Evolutionary conservation across 2,797 vertebrate species (phyloP), one percentile per base, ranked within the genome.

Genomic region (Tenualosa ilisha): DNA sequence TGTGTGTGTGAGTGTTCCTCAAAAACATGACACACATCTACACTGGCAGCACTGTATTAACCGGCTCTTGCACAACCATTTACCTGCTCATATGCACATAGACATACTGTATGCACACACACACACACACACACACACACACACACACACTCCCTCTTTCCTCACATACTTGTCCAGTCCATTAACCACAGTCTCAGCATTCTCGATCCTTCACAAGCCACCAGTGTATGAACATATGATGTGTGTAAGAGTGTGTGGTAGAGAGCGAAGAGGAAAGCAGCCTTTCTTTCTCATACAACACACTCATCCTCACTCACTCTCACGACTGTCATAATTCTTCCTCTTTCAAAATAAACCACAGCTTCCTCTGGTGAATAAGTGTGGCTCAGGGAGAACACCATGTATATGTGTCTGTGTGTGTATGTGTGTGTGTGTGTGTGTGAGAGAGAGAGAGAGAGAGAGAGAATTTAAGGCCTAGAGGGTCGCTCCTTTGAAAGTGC

Each of bases 111-210:
- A n/a, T 15, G 15, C 59, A 61, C 20, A 6, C 20, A 63, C 22
- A 63, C 59, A 63, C 7, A 37, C 26, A 37, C 63, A 68, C 26
- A 68, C 26, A 17, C 65, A 72, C 26, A 68, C 26, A 61, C 59
- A 24, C 59, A 63, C 22, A 63, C 22, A 63, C n/a, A 24, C 59
- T 3, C 17, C 6, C 68, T 75, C 17, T 75, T 31, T 31, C 40
- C 68, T 40, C 72, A 79, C 72, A 79, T 40, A 43, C 72, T 79
- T 89, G 84, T 65, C 13, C 46, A 84, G 63, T 2, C 68, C 72
- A 79, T 79, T 79, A 79, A 79, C 72, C 40, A 46, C 72, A 43
- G 20, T 79, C 72, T 46, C 40, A 46, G 72, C 40, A 46, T 79
- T 46, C 72, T 46, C 17, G 40, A 46, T 79, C 40, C 37, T 46